Base-by-base conservation (phyloP, 2,888 invertebrate species). In the Biston stratarius region DNA sequence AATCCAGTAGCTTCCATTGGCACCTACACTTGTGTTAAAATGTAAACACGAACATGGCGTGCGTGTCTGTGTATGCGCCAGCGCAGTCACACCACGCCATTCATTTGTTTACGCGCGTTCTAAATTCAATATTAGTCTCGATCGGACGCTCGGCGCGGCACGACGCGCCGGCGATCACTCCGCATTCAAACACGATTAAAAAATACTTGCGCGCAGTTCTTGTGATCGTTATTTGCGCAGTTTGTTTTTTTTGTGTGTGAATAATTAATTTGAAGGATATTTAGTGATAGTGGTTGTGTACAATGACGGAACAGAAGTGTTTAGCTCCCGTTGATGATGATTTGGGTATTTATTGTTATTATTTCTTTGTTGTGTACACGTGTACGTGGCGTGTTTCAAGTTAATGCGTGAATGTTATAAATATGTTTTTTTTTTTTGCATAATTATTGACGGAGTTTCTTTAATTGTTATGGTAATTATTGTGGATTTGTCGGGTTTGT, bases 121-220 rank as follows among this genome's bases (percentile, higher is more conserved):
- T 83, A 83, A 79, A 83, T 84, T 85, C 78, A 75, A 56, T 38
- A 24, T 36, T 87, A 91, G 90, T 92, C 71, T 70, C 65, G 79
- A 72, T 74, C 61, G 61, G 73, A 76, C 84, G 81, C 79, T 82
- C 84, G 80, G 67, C 77, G 82, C 77, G 87, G 59, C 61, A 69
- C 74, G 77, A 78, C 87, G 88, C 77, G 83, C 80, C 73, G 61
- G 67, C 70, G 61, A 58, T 53, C 47, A 72, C 64, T 73, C 62
- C 64, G 53, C 65, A 56, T 49, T 66, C 15, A 33, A 60, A 62
- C 62, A 53, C 58, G 68, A 68, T 71, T 70, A 51, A 65, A 67
- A 68, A 69, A 69, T 68, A 70, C 63, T 66, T 57, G 69, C 57
- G 67, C 53, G 24, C 15, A 60, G 58, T 64, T 67, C 52, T 64